A percentile compares a stretch with the other conserved stretches of the same genome.
phyloP scores from a whole-genome alignment of 2,888 invertebrate species.

The Globia sparganii region DNA sequence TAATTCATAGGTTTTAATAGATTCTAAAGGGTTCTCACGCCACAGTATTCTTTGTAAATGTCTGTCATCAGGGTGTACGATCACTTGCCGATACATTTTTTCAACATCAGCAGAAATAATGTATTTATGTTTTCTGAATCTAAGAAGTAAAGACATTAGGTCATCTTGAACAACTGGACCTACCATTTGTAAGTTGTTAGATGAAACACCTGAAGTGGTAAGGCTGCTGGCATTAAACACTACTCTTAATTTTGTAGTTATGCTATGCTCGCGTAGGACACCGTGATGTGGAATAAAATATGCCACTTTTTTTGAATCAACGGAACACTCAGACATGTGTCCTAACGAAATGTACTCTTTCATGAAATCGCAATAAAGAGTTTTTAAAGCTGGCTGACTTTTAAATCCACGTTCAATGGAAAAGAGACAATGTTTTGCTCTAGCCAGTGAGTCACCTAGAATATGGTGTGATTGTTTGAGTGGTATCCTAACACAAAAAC shows the following conservation, averaged over 20 bases:
- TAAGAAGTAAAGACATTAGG: background rate
- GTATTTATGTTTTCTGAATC: background rate
- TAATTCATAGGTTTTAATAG: background rate
- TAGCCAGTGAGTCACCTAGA: slow-evolving; percentile 3
- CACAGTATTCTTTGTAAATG: background rate
- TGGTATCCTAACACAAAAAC: slow-evolving; percentile 7
- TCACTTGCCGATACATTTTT: no score
- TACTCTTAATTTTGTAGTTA: no score
- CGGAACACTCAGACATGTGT: no score
- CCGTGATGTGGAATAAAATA: no score
- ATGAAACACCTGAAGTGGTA: background rate
- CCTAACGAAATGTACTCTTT: background rate
- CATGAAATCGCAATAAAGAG: slow-evolving; percentile 5
- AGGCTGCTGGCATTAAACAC: no score
- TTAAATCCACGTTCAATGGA: slow-evolving; percentile 1
- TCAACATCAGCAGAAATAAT: no score
- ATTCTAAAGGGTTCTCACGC: background rate
- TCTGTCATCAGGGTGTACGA: background rate
- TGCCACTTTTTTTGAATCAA: no score
- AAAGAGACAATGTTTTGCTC: slow-evolving; percentile 11
- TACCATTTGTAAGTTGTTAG: background rate
- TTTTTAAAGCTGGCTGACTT: slow-evolving; percentile 1
- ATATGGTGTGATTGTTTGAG: background rate
- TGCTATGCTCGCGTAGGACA: no score
- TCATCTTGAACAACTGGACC: background rate